Conservation (phyloP, 2,113 vertebrate genomes). For the Rhodinocichla rosea region DNA sequence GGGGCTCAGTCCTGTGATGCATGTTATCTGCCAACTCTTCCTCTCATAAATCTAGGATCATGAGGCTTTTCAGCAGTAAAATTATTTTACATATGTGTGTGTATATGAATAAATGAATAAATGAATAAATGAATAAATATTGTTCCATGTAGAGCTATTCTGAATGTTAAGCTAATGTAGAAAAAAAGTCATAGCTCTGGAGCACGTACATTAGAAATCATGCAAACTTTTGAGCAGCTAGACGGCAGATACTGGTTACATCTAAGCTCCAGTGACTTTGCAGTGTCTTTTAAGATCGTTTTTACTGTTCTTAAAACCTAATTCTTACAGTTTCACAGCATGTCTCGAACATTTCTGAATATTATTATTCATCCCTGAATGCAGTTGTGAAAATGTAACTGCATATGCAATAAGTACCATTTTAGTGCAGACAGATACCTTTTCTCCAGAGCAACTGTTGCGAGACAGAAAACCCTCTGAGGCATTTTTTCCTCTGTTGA, state of each 20-base stretch:
- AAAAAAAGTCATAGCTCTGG: neutral
- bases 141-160: neutral
- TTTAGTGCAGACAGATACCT: neutral
- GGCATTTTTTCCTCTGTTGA: neutral
- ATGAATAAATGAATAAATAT: neutral
- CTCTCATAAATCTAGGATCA: neutral
- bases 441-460: neutral
- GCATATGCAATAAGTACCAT: neutral
- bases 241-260: neutral
- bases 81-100: neutral
- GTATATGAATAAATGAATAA: neutral
- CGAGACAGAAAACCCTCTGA: neutral
- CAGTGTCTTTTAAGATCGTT: neutral
- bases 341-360: neutral
- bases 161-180: neutral
- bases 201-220: neutral
- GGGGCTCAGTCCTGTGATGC: neutral
- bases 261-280: neutral
- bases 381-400: neutral
- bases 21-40: neutral
- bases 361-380: neutral
- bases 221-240: neutral
- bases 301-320: neutral
- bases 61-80: neutral
- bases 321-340: neutral